Conservation (phyloP, 2,113 vertebrate genomes). For the Pituophis catenifer region DNA sequence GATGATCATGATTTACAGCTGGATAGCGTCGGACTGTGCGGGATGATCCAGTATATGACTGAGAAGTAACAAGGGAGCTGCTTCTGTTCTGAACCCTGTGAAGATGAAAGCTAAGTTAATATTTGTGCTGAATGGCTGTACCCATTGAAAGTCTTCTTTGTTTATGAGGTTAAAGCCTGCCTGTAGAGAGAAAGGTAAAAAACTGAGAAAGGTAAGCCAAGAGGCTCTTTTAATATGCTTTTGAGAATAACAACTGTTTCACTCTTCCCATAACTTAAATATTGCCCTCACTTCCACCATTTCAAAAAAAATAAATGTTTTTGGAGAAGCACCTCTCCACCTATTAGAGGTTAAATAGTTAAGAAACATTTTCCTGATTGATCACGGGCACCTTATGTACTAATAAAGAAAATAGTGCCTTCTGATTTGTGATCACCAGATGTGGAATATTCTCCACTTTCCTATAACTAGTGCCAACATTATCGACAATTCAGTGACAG, state of each 20-base stretch:
- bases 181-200: neutral
- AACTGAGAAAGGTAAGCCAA: neutral
- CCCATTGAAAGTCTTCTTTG: neutral
- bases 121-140: neutral
- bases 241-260: neutral
- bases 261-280: neutral
- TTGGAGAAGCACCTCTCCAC: neutral
- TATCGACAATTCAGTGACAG: neutral
- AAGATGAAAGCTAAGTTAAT: constrained; percentile 45
- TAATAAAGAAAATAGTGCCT: neutral
- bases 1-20: constrained; percentile 71
- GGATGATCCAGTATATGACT: constrained; percentile 76
- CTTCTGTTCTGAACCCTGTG: constrained; percentile 80
- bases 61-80: constrained; percentile 71
- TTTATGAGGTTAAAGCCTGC: neutral
- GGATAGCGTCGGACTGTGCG: constrained; percentile 86
- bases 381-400: neutral
- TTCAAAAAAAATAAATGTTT: neutral
- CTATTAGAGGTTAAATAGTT: neutral
- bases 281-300: neutral
- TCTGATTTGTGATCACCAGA: neutral
- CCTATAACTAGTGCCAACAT: neutral
- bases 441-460: neutral
- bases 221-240: neutral
- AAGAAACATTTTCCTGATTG: neutral